Evolutionary conservation across 2,113 vertebrate genomes (phyloP), one percentile per base, ranked within the genome.

Genomic region (Alces alces): DNA sequence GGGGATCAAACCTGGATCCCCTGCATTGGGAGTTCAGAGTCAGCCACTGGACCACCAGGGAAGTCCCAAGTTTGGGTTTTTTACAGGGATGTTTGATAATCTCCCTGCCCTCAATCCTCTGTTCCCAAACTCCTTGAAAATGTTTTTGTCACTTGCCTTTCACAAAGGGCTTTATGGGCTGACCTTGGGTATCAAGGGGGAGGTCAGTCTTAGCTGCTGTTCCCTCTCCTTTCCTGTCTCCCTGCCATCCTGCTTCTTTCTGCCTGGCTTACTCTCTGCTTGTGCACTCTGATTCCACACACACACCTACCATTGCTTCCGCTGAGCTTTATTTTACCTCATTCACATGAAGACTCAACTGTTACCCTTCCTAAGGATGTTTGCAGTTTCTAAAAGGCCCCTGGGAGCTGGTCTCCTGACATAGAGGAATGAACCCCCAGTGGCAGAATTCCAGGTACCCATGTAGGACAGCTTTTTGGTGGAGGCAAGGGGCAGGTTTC

Each of bases 91-190:
- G 16, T 30, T 86, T 88, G 85, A 93, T 64, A 54, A 64, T 78
- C 43, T 45, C 5, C 30, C 30, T 33, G 15, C 1, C 2, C 10
- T 11, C 25, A 45, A 2, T 15, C 4, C 23, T 82, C 16, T 2
- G 45, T 21, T n/a, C 36, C 19, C 23, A 91, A 91, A 47, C 16
- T 6, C 1, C 57, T 86, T 90, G 73, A 76, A 93, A 91, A 76
- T 23, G 6, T 13, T 30, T 73, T 28, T 14, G 10, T 21, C 5
- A 21, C 19, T 92, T 94, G 58, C 79, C 28, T 84, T 86, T 82
- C 33, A 85, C 15, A 10, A 45, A 27, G 7, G 3, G 33, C 25
- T 19, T 33, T 39, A 8, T 21, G 25, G 21, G 3, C 17, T 39
- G 57, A 30, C 33, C 14, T 92, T 23, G 45, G 8, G 5, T 80